Evolutionary conservation across 2,113 vertebrate species (phyloP).

Genomic region (Rhineura floridana): DNA sequence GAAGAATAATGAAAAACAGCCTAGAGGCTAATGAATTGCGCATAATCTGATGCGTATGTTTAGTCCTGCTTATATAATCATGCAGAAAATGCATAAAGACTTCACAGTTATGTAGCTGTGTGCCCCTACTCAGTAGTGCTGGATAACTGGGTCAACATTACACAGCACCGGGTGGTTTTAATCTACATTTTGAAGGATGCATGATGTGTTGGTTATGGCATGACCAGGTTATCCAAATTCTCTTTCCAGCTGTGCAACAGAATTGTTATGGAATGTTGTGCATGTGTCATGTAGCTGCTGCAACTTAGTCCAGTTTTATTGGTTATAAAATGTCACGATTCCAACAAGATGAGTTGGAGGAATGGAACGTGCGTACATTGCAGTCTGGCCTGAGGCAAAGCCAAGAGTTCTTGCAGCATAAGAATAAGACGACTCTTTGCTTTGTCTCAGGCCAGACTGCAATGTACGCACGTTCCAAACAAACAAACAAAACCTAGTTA

Average conservation of each 20-base stretch:
- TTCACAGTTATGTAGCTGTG: background rate
- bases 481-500: background rate
- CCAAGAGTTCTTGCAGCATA: background rate
- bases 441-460: too few relatives aligned
- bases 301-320: background rate
- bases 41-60: background rate
- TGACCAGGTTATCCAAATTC: background rate
- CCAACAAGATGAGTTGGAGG: background rate
- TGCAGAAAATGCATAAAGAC: background rate
- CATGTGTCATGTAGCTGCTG: background rate
- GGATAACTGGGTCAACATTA: background rate
- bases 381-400: too few relatives aligned
- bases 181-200: background rate
- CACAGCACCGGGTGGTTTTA: background rate
- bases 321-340: background rate
- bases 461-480: too few relatives aligned
- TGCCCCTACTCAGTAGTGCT: background rate
- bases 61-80: background rate
- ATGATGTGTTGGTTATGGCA: background rate
- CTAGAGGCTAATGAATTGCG: background rate
- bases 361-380: background rate
- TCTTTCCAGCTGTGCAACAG: background rate
- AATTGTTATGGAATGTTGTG: background rate
- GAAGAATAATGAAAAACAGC: constrained; percentile 1
- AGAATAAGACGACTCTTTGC: too few relatives aligned